Evolutionary conservation across 2,888 invertebrate species (phyloP).

Genomic region (Himalopsyche anomala): DNA sequence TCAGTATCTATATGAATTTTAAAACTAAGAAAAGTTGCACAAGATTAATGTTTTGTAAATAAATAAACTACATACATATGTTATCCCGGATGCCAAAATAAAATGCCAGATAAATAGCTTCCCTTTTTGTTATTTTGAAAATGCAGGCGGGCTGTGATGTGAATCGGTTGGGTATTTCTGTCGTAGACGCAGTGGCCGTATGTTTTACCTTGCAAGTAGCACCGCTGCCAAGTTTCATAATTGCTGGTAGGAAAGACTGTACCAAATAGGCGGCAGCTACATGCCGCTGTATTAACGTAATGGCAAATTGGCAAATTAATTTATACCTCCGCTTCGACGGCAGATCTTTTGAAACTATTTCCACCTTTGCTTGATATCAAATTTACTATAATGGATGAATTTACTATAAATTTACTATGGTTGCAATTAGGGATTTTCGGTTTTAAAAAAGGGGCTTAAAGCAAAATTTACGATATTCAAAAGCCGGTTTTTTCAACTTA

Average conservation of each 20-base stretch:
- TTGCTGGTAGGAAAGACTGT: constrained; percentile 44
- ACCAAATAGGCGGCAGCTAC: constrained; percentile 45
- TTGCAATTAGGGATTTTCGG: no score
- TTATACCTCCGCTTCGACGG: constrained; percentile 33
- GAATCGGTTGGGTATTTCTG: constrained; percentile 3
- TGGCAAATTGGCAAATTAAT: constrained; percentile 27
- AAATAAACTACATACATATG: no score
- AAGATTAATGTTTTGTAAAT: no score
- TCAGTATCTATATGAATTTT: no score
- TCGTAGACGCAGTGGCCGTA: background rate
- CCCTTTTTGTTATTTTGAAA: no score
- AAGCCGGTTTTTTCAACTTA: no score
- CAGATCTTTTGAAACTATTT: constrained; percentile 42
- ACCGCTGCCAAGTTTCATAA: constrained; percentile 59
- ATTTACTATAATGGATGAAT: background rate
- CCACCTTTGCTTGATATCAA: constrained; percentile 3
- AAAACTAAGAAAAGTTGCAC: no score
- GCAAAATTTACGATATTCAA: no score
- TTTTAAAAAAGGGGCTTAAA: no score
- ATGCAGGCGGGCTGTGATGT: background rate
- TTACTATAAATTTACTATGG: no score
- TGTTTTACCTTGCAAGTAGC: constrained; percentile 36
- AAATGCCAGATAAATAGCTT: no score
- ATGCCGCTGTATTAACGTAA: constrained; percentile 46
- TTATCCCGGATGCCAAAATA: no score